Conservation (phyloP, 1,140 invertebrate species). For the Drosophila sproati region DNA sequence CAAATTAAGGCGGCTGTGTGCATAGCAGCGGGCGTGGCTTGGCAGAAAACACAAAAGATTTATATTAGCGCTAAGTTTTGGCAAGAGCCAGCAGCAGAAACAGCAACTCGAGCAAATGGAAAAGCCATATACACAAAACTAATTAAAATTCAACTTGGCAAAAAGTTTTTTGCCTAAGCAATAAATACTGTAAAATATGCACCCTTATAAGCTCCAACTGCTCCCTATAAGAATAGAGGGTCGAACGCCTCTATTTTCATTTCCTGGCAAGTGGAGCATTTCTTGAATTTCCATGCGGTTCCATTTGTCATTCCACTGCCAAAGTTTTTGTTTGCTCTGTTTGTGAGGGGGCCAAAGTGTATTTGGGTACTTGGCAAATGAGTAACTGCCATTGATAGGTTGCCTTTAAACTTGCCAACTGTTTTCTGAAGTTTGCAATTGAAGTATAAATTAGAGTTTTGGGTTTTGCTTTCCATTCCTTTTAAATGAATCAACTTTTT, state of each 20-base stretch:
- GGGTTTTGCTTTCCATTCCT: not conserved
- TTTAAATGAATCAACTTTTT: conserved; percentile 27
- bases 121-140: conserved; percentile 74
- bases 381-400: conserved; percentile 57
- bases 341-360: not conserved
- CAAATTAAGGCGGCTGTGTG: conserved; percentile 41
- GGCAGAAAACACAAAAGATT: conserved; percentile 42
- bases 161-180: conserved; percentile 79
- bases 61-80: conserved; percentile 61
- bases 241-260: conserved; percentile 50
- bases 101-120: conserved; percentile 39
- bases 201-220: conserved; percentile 1
- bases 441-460: conserved; percentile 34
- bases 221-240: not conserved
- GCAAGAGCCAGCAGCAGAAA: conserved; percentile 4
- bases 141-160: conserved; percentile 83
- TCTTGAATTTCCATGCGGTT: conserved; percentile 64
- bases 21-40: conserved; percentile 25
- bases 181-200: conserved; percentile 82
- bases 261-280: conserved; percentile 63
- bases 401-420: conserved; percentile 53
- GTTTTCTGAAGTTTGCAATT: conserved; percentile 30
- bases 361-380: conserved; percentile 37
- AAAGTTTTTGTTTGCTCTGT: conserved; percentile 64
- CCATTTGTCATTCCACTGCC: conserved; percentile 79